Evolutionary conservation across 2,888 invertebrate genomes (phyloP).

Genomic region (Campaea margaritaria): DNA sequence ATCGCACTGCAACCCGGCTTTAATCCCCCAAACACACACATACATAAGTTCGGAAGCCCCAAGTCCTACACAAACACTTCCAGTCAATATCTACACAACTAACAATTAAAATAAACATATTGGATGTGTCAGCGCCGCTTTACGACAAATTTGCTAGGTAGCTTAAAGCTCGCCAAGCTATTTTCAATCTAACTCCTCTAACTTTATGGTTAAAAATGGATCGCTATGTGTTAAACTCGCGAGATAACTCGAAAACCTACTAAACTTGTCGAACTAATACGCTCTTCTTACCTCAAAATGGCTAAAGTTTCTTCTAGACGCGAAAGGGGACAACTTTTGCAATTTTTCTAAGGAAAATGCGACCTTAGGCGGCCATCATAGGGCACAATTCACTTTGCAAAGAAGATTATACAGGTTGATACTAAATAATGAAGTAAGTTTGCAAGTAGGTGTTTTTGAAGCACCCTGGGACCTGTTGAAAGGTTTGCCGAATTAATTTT

Average conservation of each 20-base stretch:
- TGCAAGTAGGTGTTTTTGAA: conserved; percentile 62
- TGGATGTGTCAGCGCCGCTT: conserved; percentile 57
- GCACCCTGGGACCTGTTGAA: conserved; percentile 65
- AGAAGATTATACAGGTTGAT: conserved; percentile 54
- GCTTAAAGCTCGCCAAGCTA: conserved; percentile 29
- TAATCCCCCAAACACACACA: conserved; percentile 1
- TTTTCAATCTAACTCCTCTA: conserved; percentile 39
- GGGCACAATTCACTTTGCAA: conserved; percentile 40
- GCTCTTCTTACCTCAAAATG: conserved; percentile 78
- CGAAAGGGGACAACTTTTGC: conserved; percentile 49
- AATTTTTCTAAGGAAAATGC: conserved; percentile 46
- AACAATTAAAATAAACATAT: conserved; percentile 61
- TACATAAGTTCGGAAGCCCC: conserved; percentile 14
- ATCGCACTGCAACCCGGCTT: too few relatives aligned
- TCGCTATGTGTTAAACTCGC: conserved; percentile 47
- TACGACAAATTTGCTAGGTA: conserved; percentile 56
- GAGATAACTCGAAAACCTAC: conserved; percentile 72
- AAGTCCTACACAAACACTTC: conserved; percentile 38
- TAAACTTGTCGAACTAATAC: conserved; percentile 80
- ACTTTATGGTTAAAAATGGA: conserved; percentile 45
- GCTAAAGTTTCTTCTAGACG: conserved; percentile 62
- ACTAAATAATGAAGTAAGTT: conserved; percentile 67
- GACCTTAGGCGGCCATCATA: conserved; percentile 48
- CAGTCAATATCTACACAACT: conserved; percentile 36
- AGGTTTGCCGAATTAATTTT: conserved; percentile 53